Evolutionary conservation across 1,140 invertebrate genomes (phyloP), one percentile per base, ranked within the genome.

Genomic region (Zaprionus gabonicus): DNA sequence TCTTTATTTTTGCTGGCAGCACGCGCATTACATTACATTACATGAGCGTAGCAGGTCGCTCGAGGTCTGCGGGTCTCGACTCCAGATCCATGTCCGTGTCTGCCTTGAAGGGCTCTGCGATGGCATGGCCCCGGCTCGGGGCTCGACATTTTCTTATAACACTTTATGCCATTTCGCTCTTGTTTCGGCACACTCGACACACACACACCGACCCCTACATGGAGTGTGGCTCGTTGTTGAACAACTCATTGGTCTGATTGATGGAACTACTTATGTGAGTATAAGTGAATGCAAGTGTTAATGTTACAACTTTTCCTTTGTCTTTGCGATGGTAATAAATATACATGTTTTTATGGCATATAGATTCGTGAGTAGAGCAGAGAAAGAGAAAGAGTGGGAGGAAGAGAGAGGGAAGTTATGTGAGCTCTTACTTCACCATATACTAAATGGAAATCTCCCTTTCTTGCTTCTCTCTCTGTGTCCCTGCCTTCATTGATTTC

Each of bases 1-100:
- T 81, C 75, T 72, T 80, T 70, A 84, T 86, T 87, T 86, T 71
- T 41, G 80, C 76, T 74, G 77, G 77, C 80, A 82, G 77, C 83
- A 86, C 83, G 83, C 82, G 83, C 78, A 84, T 84, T 85, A 85
- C 80, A 87, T 87, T 80, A 86, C 82, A 83, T 80, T 83, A 77
- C 81, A 83, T 70, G 75, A 46, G 59, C 60, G 56, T 63, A 79
- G 60, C 67, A 77, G 79, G 76, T 78, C 78, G 60, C 66, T 36
- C 36, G 25, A 28, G 46, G 20, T 27, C 38, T 41, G 38, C 38
- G 38, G 15, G 38, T n/a, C 38, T 41, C 28, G 75, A 49, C 57
- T 63, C 73, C 62, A 44, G 49, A 64, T 72, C 77, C 59, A 49
- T 58, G 58, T 70, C 60, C 77, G 28, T 53, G 56, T 58, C 66